Evolutionary conservation across 2,113 vertebrate genomes (phyloP), one percentile per base, ranked within the genome.

Genomic region (Notothenia coriiceps): DNA sequence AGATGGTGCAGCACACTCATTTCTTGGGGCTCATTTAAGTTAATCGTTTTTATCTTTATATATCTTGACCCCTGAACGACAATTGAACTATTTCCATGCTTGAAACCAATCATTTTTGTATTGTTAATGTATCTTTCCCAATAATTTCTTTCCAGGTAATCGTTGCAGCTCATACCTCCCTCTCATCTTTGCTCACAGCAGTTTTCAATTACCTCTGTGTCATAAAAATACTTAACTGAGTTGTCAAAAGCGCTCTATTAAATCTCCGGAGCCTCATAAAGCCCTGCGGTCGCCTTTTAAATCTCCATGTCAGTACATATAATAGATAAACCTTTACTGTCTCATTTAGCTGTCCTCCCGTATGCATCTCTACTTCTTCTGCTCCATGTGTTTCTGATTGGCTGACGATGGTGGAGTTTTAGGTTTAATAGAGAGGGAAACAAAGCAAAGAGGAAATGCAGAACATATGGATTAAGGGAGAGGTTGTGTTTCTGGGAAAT

Each of bases 381-480:
- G 35, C 54, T 44, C 61, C 87, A 89, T 77, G 68, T 74, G 85
- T 84, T 90, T 85, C 74, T 82, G 56, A 82, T 89, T 76, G 78
- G 62, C 50, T 63, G 78, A 73, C 13, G 61, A 62, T 15, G 77
- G 62, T 55, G 57, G 75, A 51, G 66, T 61, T 68, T 50, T 44
- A 46, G 46, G 52, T 64, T 78, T 82, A 80, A 76, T 10, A 57
- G 55, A 67, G 46, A 59, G 62, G 18, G 29, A 61, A 66, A 51
- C 40, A 65, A 33, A 82, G 79, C 4, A 69, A 63, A 76, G 46
- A 85, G 73, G 68, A 84, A 88, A 84, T 81, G 72, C 29, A 60
- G 46, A 62, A 55, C 83, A 89, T 67, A 76, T 86, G 83, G 62
- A 74, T 67, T 54, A 10, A 64, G 62, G 56, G 17, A 79, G 56